These are phyloP conservation scores for Chlorospingus flavigularis DNA, from an alignment of 2,797 vertebrate genomes.

Conservation along the genomic window DNA sequence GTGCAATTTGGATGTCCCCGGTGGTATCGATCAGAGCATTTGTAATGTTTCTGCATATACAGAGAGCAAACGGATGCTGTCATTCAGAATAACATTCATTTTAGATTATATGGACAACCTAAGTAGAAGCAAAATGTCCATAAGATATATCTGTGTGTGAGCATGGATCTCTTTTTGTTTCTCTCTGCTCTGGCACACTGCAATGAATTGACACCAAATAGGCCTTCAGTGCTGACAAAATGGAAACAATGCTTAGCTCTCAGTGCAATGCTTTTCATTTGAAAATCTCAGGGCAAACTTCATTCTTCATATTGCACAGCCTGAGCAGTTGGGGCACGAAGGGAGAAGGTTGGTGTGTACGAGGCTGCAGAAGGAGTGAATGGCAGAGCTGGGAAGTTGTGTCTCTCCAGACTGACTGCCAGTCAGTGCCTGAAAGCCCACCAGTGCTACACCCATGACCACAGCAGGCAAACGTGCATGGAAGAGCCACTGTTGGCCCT, in stretches of 20 bases:
- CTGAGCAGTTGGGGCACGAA: neutral
- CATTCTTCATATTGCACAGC: neutral
- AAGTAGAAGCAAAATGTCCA: constrained; percentile 16
- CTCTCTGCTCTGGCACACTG: neutral
- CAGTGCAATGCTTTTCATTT: neutral
- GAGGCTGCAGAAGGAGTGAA: neutral
- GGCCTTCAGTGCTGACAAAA: neutral
- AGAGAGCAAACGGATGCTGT: constrained; percentile 41
- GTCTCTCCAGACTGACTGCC: neutral
- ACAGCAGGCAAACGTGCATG: neutral
- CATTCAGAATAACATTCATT: constrained; percentile 30
- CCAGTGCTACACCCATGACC: too few species aligned
- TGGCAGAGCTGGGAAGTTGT: neutral
- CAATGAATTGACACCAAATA: neutral
- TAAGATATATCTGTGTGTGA: neutral
- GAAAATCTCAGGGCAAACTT: neutral
- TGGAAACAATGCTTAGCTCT: neutral
- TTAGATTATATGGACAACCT: neutral
- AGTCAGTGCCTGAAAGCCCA: neutral
- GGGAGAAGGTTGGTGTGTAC: neutral
- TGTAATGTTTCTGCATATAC: constrained; percentile 6
- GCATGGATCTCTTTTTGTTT: neutral
- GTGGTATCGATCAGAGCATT: constrained; percentile 27
- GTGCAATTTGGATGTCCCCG: neutral
- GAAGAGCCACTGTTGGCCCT: neutral